Evolutionary conservation across 2,797 vertebrate genomes (phyloP).

Genomic region (Lutjanus argentimaculatus): DNA sequence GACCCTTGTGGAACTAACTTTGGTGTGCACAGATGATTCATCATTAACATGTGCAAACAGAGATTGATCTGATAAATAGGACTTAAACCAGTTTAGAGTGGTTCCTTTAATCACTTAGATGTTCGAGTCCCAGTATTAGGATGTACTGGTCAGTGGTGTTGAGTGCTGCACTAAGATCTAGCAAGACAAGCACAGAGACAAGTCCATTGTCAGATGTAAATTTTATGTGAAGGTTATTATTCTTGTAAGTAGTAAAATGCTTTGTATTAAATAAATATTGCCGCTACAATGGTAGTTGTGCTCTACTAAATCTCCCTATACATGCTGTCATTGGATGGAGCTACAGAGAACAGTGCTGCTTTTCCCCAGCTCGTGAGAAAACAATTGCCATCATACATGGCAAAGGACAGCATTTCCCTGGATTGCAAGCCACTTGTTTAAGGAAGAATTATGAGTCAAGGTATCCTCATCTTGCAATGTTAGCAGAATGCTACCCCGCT

Average conservation of each 20-base stretch:
- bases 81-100: too few species aligned
- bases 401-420: not conserved
- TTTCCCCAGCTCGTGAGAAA: not conserved
- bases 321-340: not conserved
- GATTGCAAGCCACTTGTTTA: not conserved
- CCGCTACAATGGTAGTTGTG: not conserved
- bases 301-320: not conserved
- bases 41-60: too few species aligned
- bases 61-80: too few species aligned
- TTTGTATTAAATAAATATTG: not conserved
- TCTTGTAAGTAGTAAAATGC: conserved; percentile 9
- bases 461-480: not conserved
- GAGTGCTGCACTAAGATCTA: too few species aligned
- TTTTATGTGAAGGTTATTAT: conserved; percentile 12
- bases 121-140: too few species aligned
- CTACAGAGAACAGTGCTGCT: not conserved
- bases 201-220: not conserved
- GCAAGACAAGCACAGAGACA: too few species aligned
- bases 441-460: not conserved
- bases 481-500: not conserved
- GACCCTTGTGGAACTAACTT: too few species aligned
- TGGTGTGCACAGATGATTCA: too few species aligned
- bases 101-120: too few species aligned
- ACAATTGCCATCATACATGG: not conserved
- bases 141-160: too few species aligned